Evolutionary conservation across 2,797 vertebrate species (phyloP), one percentile per base, ranked within the genome.

Genomic region (Heterohyrax brucei): DNA sequence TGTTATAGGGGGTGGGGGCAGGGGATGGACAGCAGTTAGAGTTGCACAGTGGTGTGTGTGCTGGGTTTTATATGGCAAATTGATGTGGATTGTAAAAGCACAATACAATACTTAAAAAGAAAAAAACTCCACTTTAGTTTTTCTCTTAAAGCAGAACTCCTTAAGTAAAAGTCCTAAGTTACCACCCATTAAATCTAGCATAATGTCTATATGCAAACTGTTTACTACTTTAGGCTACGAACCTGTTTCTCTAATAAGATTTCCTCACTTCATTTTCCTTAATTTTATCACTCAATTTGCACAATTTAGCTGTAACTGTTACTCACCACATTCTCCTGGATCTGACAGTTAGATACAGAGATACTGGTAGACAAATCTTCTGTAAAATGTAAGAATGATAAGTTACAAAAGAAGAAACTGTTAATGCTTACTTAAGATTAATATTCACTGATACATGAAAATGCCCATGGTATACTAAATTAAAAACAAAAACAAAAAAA

Each of bases 291-390:
- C 8, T 16, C 22, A n/a, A 33, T 50, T 46, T 79, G 21, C 33
- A 80, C 1, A 53, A 24, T 46, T 93, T 70, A 62, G 13, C 50
- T 95, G 8, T 85, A 82, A 94, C 46, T 30, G 13, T 92, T 66
- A 99, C 99, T 99, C 98, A 99, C 99, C 99, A 99, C 99, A 97
- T 99, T 99, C 98, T 99, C 99, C 98, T 99, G 99, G 97, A 99
- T 99, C 98, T 99, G 99, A 99, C 99, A 99, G 97, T 99, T 99
- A 93, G 99, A 99, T 97, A 99, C 99, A 78, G 99, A 99, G 98
- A 99, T 99, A 98, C 99, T 99, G 97, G 99, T 99, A 98, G 99
- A 99, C 97, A 99, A 98, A 97, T 99, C 99, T 98, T 99, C 99
- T 99, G 98, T 95, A 99, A 98, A 97, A 95, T 61, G 85, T 39